Conservation (phyloP, 2,113 vertebrate species). For the Cololabis saira region DNA sequence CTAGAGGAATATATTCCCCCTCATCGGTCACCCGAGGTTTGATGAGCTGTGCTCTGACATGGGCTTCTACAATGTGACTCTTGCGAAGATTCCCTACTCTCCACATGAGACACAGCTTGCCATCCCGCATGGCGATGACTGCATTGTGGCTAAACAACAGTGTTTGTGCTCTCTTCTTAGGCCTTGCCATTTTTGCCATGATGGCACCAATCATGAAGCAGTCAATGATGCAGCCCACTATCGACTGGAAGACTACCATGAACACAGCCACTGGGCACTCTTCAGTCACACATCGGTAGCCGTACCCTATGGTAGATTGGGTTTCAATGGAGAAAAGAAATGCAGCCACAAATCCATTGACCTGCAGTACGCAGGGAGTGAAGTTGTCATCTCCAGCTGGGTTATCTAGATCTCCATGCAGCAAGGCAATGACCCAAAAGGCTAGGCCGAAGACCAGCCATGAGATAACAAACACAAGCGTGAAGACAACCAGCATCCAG, state of each 20-base stretch:
- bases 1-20: constrained; percentile 96
- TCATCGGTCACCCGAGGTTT: constrained; percentile 95
- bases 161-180: constrained; percentile 96
- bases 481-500: constrained; percentile 95
- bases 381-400: constrained; percentile 87
- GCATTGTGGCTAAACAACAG: constrained; percentile 96
- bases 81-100: constrained; percentile 95
- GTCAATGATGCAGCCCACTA: constrained; percentile 97
- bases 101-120: constrained; percentile 98
- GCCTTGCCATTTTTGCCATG: constrained; percentile 99
- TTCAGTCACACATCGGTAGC: constrained; percentile 96
- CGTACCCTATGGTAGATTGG: constrained; percentile 96
- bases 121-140: constrained; percentile 93
- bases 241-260: constrained; percentile 98
- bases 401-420: constrained; percentile 94
- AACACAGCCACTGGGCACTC: constrained; percentile 95
- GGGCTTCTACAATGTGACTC: constrained; percentile 99
- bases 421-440: constrained; percentile 96
- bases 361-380: constrained; percentile 94
- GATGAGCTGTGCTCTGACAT: constrained; percentile 94
- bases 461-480: constrained; percentile 92
- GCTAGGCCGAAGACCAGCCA: constrained; percentile 94
- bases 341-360: constrained; percentile 95
- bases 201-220: constrained; percentile 99
- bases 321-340: constrained; percentile 99